These are phyloP conservation scores for Mycetomoellerius zeteki DNA, from an alignment of 1,140 invertebrate genomes.

Conservation along the genomic window DNA sequence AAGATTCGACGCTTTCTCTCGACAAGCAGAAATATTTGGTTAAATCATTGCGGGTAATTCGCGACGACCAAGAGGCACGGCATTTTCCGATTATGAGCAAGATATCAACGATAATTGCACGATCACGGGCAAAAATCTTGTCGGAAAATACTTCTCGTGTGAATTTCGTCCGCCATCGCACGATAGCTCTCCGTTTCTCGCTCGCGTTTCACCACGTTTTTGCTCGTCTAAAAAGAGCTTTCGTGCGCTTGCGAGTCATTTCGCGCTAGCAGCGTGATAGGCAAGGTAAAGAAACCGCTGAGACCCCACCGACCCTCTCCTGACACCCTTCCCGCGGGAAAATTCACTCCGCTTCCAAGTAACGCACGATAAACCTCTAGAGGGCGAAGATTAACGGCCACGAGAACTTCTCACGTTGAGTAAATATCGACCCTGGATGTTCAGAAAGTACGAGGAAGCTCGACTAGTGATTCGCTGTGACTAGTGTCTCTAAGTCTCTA, in stretches of 20 bases:
- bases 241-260: conserved; percentile 40
- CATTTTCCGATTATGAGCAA: conserved; percentile 36
- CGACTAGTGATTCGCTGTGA: not conserved
- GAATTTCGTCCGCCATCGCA: not conserved
- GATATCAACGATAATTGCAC: not conserved
- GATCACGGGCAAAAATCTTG: not conserved
- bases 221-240: conserved; percentile 22
- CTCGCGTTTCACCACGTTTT: conserved; percentile 14
- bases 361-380: conserved; percentile 73
- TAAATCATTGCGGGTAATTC: not conserved
- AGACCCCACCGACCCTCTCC: not conserved
- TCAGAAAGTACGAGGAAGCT: conserved; percentile 49
- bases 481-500: not conserved
- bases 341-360: conserved; percentile 64
- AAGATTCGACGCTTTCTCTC: conserved; percentile 3
- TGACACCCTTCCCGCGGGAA: not conserved
- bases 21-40: not conserved
- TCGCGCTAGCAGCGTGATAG: conserved; percentile 39
- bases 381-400: conserved; percentile 71
- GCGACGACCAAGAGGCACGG: not conserved
- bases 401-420: conserved; percentile 67
- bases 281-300: conserved; percentile 48
- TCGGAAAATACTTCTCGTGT: conserved; percentile 2
- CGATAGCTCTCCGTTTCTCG: not conserved
- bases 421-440: conserved; percentile 46